Base-by-base conservation (phyloP, 2,113 vertebrate species). In the Oncorhynchus tshawytscha region DNA sequence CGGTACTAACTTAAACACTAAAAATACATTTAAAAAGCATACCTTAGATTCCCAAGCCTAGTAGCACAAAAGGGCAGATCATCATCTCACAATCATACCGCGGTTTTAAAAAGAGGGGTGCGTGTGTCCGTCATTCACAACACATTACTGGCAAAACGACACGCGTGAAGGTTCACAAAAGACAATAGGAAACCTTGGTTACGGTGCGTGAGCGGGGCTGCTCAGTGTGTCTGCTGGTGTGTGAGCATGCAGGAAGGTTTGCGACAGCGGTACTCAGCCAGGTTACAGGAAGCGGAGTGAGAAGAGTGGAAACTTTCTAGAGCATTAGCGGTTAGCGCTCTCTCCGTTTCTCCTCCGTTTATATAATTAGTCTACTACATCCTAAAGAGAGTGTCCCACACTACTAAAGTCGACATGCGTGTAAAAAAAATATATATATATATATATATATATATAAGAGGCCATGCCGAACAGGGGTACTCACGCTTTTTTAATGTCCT, bases 401-500 rank as follows among this genome's bases (percentile, higher is more conserved):
- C 80, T 76, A 64, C 29, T 27, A 86, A 77, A n/a, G 20, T 78
- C 67, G 77, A 62, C 67, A 57, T 4, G 7, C 2, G 75, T 45
- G 31, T 70, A 73, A 81, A 88, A 86, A 57, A 1, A n/a, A n/a
- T n/a, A n/a, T n/a, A n/a, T n/a, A n/a, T n/a, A n/a, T n/a, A n/a
- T n/a, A n/a, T n/a, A n/a, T n/a, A n/a, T n/a, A n/a, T n/a, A n/a
- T n/a, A n/a, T n/a, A n/a, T n/a, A n/a, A 3, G 27, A 48, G 2
- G n/a, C 7, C 45, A n/a, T 77, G 45, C 66, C 64, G 29, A 72
- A 79, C 2, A 59, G 3, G 24, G 64, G 27, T 79, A 96, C 97
- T 97, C 89, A 99, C 98, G 98, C 95, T 92, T 99, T 99, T 85
- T 98, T 99, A 86, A 99, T 98, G 76, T 99, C 98, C 15, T 97